Evolutionary conservation across 2,888 invertebrate genomes (phyloP), one percentile per base, ranked within the genome.

Genomic region (Exocentrus adspersus): DNA sequence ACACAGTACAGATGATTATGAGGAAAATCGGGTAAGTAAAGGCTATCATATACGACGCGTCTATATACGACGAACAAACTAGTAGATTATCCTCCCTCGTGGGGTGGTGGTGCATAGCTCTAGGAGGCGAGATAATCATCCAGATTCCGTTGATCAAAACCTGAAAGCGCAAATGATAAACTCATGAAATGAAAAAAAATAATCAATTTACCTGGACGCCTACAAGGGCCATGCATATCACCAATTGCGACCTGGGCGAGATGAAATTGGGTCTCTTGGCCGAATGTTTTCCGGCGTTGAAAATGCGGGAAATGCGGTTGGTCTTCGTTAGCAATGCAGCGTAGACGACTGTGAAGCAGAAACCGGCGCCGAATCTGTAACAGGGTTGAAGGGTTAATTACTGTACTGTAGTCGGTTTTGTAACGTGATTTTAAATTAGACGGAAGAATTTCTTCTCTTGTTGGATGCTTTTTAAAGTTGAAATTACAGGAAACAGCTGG

Each of bases 311-410:
- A 69, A 99, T 99, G 56, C 98, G 86, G 84, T 98, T 98, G 9
- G 98, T 98, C 86, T 98, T 98, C 51, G 98, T 98, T 57, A 98
- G 87, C 21, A 99, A 86, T 0, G 98, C 96, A 0, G 97, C 97
- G 84, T 98, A 98, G 41, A 99, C 96, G 48, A 98, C 93, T 0
- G 97, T 95, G 85, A 99, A 98, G 79, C 97, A 95, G 81, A 98
- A 93, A 2, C 96, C 97, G 0, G 96, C 92, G n/a, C 92, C 89
- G 75, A 93, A 93, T 79, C 93, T 93, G 77, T 54, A 74, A 65
- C 62, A 62, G 60, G 58, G 52, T 24, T n/a, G n/a, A n/a, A n/a
- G n/a, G n/a, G n/a, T n/a, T n/a, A n/a, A n/a, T n/a, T n/a, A n/a
- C n/a, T n/a, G 28, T 28, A 28, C 4, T 28, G 28, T 28, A 28